Evolutionary conservation across 2,113 vertebrate species (phyloP).

Genomic region (Semicossyphus pulcher): DNA sequence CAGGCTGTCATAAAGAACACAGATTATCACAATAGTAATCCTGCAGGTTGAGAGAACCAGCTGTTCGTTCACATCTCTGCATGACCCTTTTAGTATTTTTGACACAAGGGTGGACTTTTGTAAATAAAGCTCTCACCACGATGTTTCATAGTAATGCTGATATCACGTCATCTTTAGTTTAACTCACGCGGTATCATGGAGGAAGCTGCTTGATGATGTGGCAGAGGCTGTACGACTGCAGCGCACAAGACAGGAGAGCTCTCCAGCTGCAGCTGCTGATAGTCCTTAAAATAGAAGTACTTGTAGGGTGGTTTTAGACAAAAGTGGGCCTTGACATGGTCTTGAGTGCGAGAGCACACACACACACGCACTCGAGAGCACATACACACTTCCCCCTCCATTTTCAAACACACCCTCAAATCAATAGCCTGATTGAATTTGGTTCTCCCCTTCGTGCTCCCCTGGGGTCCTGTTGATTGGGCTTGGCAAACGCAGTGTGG

Average conservation of each 20-base stretch:
- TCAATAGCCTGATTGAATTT: conserved; percentile 67
- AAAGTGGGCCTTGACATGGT: conserved; percentile 44
- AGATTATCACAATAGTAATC: conserved; percentile 35
- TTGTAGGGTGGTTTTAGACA: conserved; percentile 32
- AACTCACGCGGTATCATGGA: conserved; percentile 46
- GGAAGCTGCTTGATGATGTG: conserved; percentile 39
- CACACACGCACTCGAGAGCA: conserved; percentile 22
- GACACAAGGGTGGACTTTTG: conserved; percentile 20
- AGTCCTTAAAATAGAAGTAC: conserved; percentile 59
- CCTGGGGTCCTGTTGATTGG: conserved; percentile 48
- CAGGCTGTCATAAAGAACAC: conserved; percentile 43
- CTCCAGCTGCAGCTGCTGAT: conserved; percentile 47
- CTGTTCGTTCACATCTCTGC: conserved; percentile 45
- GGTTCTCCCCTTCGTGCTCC: conserved; percentile 35
- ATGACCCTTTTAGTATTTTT: conserved; percentile 25
- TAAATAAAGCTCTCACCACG: conserved; percentile 36
- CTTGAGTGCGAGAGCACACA: conserved; percentile 25
- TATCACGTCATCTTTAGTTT: conserved; percentile 52
- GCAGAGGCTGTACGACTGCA: conserved; percentile 16
- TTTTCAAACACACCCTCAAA: conserved; percentile 47
- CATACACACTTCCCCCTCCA: conserved; percentile 1
- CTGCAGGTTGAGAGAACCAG: conserved; percentile 34
- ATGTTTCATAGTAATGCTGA: conserved; percentile 39
- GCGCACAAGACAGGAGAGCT: conserved; percentile 13
- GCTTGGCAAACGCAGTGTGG: conserved; percentile 32